phyloP scores from a whole-genome alignment of 2,113 vertebrate species.

The Probosciger aterrimus region DNA sequence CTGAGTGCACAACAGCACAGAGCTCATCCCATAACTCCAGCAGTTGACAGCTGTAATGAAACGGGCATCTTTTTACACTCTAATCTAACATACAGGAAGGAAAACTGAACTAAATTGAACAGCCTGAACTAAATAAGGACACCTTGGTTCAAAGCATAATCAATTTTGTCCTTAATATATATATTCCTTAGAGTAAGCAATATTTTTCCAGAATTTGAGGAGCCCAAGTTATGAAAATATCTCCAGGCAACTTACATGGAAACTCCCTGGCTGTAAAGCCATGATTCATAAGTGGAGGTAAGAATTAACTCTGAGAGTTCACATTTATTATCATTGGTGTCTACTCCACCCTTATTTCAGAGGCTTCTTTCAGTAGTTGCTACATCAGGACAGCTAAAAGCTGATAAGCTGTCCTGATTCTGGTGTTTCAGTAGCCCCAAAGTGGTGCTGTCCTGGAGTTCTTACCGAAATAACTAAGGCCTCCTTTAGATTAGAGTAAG shows the following conservation, averaged over 20 bases:
- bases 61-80: background rate
- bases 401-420: constrained; percentile 13
- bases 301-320: background rate
- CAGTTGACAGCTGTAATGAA: accelerated
- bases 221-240: background rate
- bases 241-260: background rate
- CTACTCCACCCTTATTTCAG: constrained; percentile 30
- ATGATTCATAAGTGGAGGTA: background rate
- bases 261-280: background rate
- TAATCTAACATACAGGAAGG: background rate
- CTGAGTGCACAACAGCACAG: background rate
- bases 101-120: background rate
- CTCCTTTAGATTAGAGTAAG: background rate
- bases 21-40: accelerated
- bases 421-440: background rate
- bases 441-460: background rate
- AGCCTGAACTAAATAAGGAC: background rate
- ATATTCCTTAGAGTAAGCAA: background rate
- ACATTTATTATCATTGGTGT: background rate
- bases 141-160: background rate
- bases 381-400: background rate
- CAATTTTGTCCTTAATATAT: background rate
- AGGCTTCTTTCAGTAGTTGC: background rate
- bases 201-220: background rate
- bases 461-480: background rate